Evolutionary conservation across 2,888 invertebrate species (phyloP).

Genomic region (Cosmorhoe ocellata): DNA sequence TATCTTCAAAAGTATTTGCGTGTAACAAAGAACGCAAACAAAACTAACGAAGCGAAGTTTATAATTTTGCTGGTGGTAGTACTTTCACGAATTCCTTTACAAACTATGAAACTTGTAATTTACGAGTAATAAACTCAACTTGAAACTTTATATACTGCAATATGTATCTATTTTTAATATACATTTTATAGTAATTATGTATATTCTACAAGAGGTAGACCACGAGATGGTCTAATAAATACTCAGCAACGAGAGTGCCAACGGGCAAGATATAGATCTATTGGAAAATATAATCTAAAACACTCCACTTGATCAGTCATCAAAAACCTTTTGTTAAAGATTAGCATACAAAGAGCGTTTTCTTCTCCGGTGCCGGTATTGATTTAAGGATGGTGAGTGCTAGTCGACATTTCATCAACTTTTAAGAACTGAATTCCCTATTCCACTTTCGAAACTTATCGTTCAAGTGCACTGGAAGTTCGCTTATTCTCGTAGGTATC

Average conservation of each 20-base stretch:
- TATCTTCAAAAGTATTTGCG: conserved; percentile 31
- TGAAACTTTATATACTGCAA: conserved; percentile 26
- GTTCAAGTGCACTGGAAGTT: conserved; percentile 69
- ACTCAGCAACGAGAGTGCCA: too few relatives aligned
- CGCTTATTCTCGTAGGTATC: conserved; percentile 69
- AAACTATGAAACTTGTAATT: conserved; percentile 48
- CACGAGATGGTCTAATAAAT: too few relatives aligned
- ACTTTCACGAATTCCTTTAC: conserved; percentile 41
- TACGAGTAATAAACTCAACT: conserved; percentile 42
- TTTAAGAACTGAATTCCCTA: conserved; percentile 51
- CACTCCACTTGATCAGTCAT: conserved; percentile 2
- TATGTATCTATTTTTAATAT: conserved; percentile 16
- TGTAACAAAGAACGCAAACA: conserved; percentile 32
- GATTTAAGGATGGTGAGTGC: conserved; percentile 26
- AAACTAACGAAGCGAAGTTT: conserved; percentile 27
- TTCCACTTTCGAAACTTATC: conserved; percentile 67
- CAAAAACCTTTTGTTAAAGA: conserved; percentile 16
- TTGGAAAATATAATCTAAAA: too few relatives aligned
- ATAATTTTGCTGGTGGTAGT: conserved; percentile 33
- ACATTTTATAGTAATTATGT: conserved; percentile 5
- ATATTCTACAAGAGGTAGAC: neutral
- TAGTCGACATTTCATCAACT: conserved; percentile 56
- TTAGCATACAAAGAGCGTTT: conserved; percentile 23
- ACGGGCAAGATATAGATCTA: too few relatives aligned
- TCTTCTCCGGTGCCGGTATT: conserved; percentile 13